Conservation (phyloP, 2,113 vertebrate species). For the Neolamprologus falcicula region DNA sequence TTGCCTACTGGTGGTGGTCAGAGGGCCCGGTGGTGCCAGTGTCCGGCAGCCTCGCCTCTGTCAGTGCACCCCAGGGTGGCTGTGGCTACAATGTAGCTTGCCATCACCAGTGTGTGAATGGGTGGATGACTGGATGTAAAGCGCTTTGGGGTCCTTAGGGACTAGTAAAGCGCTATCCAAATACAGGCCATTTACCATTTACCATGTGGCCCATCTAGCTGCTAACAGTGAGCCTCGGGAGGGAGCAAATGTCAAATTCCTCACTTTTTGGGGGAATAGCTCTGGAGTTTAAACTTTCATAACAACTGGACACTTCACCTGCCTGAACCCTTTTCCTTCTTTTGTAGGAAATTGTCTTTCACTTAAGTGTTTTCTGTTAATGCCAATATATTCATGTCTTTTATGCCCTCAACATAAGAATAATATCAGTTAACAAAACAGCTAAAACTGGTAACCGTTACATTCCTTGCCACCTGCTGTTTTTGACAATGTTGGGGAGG, state of each 20-base stretch:
- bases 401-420: background rate
- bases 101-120: accelerated
- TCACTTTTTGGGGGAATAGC: background rate
- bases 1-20: background rate
- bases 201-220: background rate
- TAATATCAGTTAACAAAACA: background rate
- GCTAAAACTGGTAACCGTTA: background rate
- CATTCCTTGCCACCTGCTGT: background rate
- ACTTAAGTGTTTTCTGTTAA: background rate
- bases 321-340: background rate
- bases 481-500: background rate
- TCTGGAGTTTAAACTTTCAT: background rate
- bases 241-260: background rate
- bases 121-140: too few species aligned
- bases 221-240: background rate
- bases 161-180: background rate
- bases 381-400: background rate
- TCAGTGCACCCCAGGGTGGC: too few species aligned
- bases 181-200: background rate
- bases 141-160: background rate
- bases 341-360: background rate
- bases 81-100: too few species aligned
- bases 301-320: background rate
- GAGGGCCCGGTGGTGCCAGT: background rate
- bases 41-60: too few species aligned